phyloP scores from a whole-genome alignment of 92 coral and sea anemone species.

The Pocillopora grandis region DNA sequence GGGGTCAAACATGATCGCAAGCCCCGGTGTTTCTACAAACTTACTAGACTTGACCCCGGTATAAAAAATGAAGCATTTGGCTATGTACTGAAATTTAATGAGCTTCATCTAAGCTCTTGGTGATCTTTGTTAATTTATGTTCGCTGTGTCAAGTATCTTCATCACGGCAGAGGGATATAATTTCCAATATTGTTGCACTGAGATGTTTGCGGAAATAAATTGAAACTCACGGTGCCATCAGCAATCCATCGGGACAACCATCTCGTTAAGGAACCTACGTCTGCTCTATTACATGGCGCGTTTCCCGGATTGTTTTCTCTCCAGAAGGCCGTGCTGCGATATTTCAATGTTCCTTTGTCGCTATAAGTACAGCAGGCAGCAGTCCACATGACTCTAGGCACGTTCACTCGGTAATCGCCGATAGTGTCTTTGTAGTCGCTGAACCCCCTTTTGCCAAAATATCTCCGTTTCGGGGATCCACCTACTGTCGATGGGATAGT shows the following conservation, averaged over 20 bases:
- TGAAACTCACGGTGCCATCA: not conserved
- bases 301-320: slow-evolving; percentile 16
- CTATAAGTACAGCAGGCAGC: slow-evolving; percentile 37
- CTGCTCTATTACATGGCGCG: not conserved
- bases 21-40: too few relatives aligned
- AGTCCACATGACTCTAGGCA: slow-evolving; percentile 27
- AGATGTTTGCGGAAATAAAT: not conserved
- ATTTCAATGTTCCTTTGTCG: not conserved
- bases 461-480: not conserved
- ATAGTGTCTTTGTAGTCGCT: not conserved
- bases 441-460: not conserved
- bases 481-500: not conserved
- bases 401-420: not conserved
- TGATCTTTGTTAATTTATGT: not conserved
- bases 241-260: not conserved
- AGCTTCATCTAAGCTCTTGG: too few relatives aligned
- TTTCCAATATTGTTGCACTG: not conserved
- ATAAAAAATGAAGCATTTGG: too few relatives aligned
- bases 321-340: slow-evolving; percentile 21
- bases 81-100: too few relatives aligned
- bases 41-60: too few relatives aligned
- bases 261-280: not conserved
- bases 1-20: too few relatives aligned
- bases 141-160: not conserved
- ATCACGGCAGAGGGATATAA: not conserved